Evolutionary conservation across 2,113 vertebrate genomes (phyloP).

Genomic region (Cynopterus brachyotis): DNA sequence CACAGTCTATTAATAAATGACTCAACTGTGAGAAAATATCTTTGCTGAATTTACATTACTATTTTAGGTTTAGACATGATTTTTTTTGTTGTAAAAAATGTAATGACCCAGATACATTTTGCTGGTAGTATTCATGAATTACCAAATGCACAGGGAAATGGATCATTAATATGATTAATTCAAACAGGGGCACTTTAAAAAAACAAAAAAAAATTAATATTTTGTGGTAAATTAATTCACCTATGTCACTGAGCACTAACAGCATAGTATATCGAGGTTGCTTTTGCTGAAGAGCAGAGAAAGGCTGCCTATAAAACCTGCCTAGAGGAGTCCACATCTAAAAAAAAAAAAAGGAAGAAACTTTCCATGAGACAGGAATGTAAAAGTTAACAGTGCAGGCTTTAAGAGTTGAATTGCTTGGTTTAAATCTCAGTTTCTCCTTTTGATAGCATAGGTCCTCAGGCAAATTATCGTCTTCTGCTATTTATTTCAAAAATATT

Average conservation of each 20-base stretch:
- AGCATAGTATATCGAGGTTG: background rate
- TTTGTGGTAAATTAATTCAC: slow-evolving; percentile 2
- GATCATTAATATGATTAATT: background rate
- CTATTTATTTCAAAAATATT: background rate
- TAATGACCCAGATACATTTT: slow-evolving; percentile 30
- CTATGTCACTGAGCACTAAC: background rate
- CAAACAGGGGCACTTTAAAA: background rate
- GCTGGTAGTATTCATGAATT: background rate
- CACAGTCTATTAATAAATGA: slow-evolving; percentile 21
- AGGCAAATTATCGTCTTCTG: background rate
- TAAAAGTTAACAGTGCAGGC: background rate
- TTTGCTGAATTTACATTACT: slow-evolving; percentile 42
- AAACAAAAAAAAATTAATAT: background rate
- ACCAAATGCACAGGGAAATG: slow-evolving; percentile 7
- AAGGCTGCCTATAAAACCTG: background rate
- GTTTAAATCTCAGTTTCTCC: background rate
- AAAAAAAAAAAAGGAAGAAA: background rate
- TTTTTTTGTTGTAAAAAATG: background rate
- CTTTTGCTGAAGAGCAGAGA: background rate
- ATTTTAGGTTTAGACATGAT: background rate
- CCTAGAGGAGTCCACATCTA: background rate
- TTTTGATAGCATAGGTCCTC: background rate
- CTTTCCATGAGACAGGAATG: background rate
- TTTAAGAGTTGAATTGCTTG: background rate
- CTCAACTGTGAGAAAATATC: slow-evolving; percentile 28